Evolutionary conservation across 2,797 vertebrate species (phyloP).

Genomic region (Centroberyx gerrardi): DNA sequence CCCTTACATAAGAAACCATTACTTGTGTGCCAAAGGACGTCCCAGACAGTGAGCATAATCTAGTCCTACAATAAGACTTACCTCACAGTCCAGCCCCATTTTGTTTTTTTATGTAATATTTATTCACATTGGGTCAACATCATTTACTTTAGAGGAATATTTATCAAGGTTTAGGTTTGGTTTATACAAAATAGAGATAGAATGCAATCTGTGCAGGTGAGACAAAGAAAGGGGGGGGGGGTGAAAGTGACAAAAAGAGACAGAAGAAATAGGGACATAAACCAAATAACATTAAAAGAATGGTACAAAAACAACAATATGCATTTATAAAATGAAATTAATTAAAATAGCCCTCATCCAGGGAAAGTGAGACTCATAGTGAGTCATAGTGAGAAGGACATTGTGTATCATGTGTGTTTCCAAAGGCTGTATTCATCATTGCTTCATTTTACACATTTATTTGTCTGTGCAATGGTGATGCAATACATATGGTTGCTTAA

Average conservation of each 20-base stretch:
- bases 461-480: neutral
- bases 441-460: no score
- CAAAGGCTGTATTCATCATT: no score
- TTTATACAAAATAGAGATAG: no score
- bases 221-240: neutral
- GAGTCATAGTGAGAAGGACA: no score
- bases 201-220: neutral
- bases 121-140: neutral
- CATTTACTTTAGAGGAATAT: no score
- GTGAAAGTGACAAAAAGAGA: no score
- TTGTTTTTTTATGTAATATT: neutral
- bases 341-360: neutral
- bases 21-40: neutral
- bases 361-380: neutral
- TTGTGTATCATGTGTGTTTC: neutral
- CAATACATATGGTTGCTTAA: neutral
- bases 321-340: neutral
- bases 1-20: conserved; percentile 25
- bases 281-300: neutral
- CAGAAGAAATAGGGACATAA: neutral
- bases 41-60: neutral
- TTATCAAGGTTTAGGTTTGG: no score
- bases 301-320: neutral
- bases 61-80: neutral
- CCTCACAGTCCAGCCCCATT: neutral